phyloP scores from a whole-genome alignment of 1,140 invertebrate species.

The Radopholus similis region DNA sequence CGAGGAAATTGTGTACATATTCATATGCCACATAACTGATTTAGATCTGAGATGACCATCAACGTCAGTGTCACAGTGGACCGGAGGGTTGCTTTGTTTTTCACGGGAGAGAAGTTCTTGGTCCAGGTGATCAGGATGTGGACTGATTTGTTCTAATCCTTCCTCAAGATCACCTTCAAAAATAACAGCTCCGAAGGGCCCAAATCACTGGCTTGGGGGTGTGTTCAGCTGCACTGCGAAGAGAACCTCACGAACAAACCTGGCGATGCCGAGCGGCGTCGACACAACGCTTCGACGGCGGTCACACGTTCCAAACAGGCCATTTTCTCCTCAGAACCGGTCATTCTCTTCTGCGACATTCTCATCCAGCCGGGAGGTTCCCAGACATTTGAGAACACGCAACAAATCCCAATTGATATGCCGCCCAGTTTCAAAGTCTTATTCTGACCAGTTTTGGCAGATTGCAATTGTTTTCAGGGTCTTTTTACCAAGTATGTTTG shows the following conservation, averaged over 20 bases:
- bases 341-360: conserved; percentile 53
- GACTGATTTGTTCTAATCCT: neutral
- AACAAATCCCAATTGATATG: conserved; percentile 28
- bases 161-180: conserved; percentile 27
- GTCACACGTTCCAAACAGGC: conserved; percentile 39
- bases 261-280: neutral
- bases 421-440: conserved; percentile 44
- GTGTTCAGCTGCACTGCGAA: conserved; percentile 58
- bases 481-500: conserved; percentile 50
- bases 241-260: conserved; percentile 4
- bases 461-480: conserved; percentile 34
- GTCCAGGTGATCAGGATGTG: conserved; percentile 16
- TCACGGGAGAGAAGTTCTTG: conserved; percentile 34
- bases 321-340: conserved; percentile 52
- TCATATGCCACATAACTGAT: neutral
- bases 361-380: conserved; percentile 35
- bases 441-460: neutral
- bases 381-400: conserved; percentile 30
- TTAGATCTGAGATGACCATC: conserved; percentile 22
- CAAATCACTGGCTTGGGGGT: conserved; percentile 51
- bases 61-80: conserved; percentile 31
- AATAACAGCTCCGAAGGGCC: conserved; percentile 16
- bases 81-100: conserved; percentile 22
- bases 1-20: neutral
- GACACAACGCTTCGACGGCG: conserved; percentile 35